Conservation (phyloP, 1,140 invertebrate genomes). For the Scaptomyza pallida region DNA sequence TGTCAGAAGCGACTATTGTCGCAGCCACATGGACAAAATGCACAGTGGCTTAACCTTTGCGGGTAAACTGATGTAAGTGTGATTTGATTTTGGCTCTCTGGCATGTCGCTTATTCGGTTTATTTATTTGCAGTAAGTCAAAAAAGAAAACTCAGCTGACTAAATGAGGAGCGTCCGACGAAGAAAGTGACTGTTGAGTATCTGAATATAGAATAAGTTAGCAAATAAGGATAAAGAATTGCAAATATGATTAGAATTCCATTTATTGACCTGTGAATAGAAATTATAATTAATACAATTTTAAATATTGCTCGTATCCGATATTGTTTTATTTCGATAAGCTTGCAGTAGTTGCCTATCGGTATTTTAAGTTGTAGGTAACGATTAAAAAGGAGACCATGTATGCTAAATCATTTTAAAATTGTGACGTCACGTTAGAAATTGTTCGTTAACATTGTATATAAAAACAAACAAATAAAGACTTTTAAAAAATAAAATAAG, state of each 20-base stretch:
- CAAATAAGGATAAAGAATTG: neutral
- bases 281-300: neutral
- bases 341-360: neutral
- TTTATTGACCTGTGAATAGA: too few species aligned
- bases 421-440: neutral
- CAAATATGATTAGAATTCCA: too few species aligned
- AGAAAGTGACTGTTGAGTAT: neutral
- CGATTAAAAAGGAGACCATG: neutral
- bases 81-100: neutral
- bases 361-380: neutral
- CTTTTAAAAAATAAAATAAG: too few species aligned
- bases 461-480: neutral
- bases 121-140: neutral
- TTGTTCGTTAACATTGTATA: neutral
- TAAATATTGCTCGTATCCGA: neutral
- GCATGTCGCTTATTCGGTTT: neutral
- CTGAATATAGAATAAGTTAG: neutral
- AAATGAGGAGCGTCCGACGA: neutral
- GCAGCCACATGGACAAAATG: neutral
- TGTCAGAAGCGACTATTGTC: conserved; percentile 19
- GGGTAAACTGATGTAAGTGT: neutral
- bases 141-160: neutral
- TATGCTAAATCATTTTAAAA: neutral
- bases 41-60: neutral
- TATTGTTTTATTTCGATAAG: neutral